phyloP scores from a whole-genome alignment of 2,113 vertebrate species.

The Eulemur macaco region DNA sequence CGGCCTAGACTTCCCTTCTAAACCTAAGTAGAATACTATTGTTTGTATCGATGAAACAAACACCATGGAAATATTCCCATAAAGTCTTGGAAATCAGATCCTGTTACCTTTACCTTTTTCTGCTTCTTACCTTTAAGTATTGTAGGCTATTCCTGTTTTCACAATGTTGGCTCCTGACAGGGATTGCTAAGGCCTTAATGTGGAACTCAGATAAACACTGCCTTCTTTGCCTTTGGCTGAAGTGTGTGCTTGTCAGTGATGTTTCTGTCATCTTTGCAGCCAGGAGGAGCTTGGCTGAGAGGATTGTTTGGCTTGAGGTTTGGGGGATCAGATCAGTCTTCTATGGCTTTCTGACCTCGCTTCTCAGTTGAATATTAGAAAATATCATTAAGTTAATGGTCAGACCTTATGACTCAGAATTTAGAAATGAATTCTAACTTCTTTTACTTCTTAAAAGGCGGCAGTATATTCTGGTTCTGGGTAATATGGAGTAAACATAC shows the following conservation, averaged over 20 bases:
- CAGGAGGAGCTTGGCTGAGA: not conserved
- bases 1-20: not conserved
- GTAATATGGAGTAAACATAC: not conserved
- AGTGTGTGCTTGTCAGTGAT: not conserved
- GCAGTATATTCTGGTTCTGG: not conserved
- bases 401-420: not conserved
- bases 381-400: not conserved
- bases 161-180: not conserved
- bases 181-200: not conserved
- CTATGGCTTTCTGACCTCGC: conserved; percentile 10
- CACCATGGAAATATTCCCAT: not conserved
- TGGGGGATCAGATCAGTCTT: not conserved
- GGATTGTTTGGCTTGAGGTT: conserved; percentile 27
- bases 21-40: not conserved
- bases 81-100: not conserved
- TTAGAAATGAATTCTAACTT: not conserved
- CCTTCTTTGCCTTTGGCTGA: not conserved
- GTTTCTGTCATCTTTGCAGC: conserved; percentile 6
- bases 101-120: not conserved
- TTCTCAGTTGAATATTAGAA: not conserved
- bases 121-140: not conserved
- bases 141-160: not conserved
- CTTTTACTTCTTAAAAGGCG: not conserved
- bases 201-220: not conserved
- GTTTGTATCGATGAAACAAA: conserved; percentile 5